Base-by-base conservation (phyloP, 2,113 vertebrate species). In the Ochotona princeps region DNA sequence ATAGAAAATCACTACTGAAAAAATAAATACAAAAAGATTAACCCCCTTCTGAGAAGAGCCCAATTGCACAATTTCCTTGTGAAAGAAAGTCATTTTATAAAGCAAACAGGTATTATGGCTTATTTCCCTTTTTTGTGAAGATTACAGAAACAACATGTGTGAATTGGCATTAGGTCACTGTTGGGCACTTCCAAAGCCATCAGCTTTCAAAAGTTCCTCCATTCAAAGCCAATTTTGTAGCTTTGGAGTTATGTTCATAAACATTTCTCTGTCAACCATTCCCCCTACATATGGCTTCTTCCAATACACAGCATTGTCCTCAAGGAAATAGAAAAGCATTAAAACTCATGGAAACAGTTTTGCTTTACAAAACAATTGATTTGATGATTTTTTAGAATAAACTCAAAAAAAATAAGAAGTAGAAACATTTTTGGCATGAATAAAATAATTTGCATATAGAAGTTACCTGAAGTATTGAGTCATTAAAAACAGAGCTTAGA, bases 51-150 rank as follows among this genome's bases (percentile, higher is more conserved):
- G 38, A 82, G 57, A 87, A 61, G 5, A 11, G 5, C 25, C 54
- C 35, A 86, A 72, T 69, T 89, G 11, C 1, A 85, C 66, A 2
- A 4, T 73, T 66, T 92, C 54, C 87, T 12, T 35, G 35, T 78
- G 47, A 90, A 65, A 93, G 83, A 84, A 65, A 67, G 12, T 3
- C 20, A n/a, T 81, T 78, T 47, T 90, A 85, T 73, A 84, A 87
- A 78, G 25, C 38, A 94, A 76, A 32, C 54, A 57, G 13, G 32
- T 69, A 21, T 51, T 8, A 3, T 57, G 26, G 72, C 12, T 80
- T 87, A 75, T 70, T 83, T 83, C 76, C 66, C 83, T 12, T 35
- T 18, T 80, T 63, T 57, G 30, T 47, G 25, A 5, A 65, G 83
- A 73, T 30, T 2, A 2, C 18, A 89, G 11, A 92, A 83, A 1